Base-by-base conservation (phyloP, 2,113 vertebrate genomes). In the Cyphomyrus plagiostoma region DNA sequence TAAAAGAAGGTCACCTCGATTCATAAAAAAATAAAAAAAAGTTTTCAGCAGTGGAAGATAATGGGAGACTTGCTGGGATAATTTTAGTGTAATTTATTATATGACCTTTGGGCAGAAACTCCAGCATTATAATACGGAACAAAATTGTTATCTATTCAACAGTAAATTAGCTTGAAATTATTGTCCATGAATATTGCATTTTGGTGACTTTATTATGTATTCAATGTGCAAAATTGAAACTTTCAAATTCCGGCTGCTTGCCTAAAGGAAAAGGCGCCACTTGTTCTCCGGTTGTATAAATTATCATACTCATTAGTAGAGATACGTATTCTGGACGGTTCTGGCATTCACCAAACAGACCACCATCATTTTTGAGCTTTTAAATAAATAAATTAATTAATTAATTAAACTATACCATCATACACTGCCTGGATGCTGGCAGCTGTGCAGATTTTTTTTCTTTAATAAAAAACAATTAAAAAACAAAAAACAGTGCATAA, bases 31-130 rank as follows among this genome's bases (percentile, higher is more conserved):
- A 80, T 46, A 42, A 42, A 86, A 86, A 86, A 89, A 89, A 86
- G 80, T 93, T 94, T 94, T 94, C 93, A 92, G 92, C 93, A 92
- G 93, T 30, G 95, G 90, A 94, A 95, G 94, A 95, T 96, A 95
- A 97, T 96, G 92, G 90, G 90, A 94, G 91, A 87, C 94, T 88
- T 90, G 92, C 90, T 95, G 94, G 94, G 94, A 94, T 96, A 95
- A 96, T 96, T 96, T 95, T 94, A 92, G 45, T 94, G 92, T 94
- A 94, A 95, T 93, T 92, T 94, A 94, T 93, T 85, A 89, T 66
- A 91, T 91, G 90, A 95, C 92, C 94, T 95, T 95, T 95, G 90
- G 90, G 91, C 87, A 88, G 53, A 92, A 93, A 91, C 91, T 90
- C 89, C 50, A 87, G 88, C 88, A 92, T 92, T 95, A 90, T 93